Evolutionary conservation across 2,888 invertebrate genomes (phyloP).

Genomic region (Dryobota labecula): DNA sequence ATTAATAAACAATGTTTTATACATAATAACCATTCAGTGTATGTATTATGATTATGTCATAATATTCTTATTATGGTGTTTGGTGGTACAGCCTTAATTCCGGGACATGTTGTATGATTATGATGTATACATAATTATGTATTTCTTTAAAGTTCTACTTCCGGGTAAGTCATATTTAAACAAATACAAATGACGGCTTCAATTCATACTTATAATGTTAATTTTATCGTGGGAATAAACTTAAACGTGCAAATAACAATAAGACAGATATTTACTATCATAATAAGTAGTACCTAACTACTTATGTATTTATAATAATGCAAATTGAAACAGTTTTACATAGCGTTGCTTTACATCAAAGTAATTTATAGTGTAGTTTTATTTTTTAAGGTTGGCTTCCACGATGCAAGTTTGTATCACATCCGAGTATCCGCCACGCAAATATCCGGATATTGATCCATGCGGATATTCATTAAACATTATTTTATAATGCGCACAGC

Average conservation of each 20-base stretch:
- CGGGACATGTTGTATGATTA: too few species aligned
- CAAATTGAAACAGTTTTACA: background rate
- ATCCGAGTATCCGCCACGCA: too few species aligned
- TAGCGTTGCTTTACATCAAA: background rate
- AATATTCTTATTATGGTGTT: too few species aligned
- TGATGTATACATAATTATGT: too few species aligned
- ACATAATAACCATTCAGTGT: too few species aligned
- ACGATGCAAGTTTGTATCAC: background rate
- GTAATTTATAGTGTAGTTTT: background rate
- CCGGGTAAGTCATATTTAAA: background rate
- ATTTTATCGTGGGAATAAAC: slow-evolving; percentile 36
- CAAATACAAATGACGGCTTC: background rate
- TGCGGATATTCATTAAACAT: too few species aligned
- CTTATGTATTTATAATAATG: slow-evolving; percentile 2
- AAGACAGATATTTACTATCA: background rate
- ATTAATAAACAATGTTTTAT: too few species aligned
- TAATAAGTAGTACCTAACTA: background rate
- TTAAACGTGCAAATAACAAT: background rate
- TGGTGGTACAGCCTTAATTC: too few species aligned
- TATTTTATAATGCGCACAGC: too few species aligned
- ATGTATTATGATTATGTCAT: too few species aligned
- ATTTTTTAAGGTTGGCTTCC: background rate
- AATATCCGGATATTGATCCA: slow-evolving; percentile 7
- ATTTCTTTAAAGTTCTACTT: background rate
- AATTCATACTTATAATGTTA: background rate